These are phyloP conservation scores for Dermolepida albohirtum DNA, from an alignment of 2,888 invertebrate genomes.

Conservation along the genomic window DNA sequence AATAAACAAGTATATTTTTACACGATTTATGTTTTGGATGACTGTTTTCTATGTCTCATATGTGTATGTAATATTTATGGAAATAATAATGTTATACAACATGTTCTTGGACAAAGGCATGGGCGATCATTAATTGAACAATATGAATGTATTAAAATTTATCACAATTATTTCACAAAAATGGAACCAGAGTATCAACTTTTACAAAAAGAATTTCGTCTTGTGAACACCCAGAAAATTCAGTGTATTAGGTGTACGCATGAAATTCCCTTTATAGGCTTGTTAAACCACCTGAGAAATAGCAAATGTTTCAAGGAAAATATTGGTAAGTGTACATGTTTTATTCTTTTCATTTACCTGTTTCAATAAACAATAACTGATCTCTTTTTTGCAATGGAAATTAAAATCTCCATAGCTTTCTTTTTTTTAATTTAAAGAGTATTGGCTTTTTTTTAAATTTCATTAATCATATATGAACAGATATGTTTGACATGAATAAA, in stretches of 20 bases:
- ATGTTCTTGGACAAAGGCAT: constrained; percentile 14
- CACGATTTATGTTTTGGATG: background rate
- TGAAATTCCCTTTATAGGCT: background rate
- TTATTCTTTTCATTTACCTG: too few species aligned
- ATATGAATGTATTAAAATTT: background rate
- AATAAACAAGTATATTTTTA: constrained; percentile 5
- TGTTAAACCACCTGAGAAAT: constrained; percentile 1
- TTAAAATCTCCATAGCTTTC: too few species aligned
- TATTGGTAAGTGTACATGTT: too few species aligned
- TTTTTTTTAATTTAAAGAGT: too few species aligned
- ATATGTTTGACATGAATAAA: too few species aligned
- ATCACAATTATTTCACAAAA: constrained; percentile 1
- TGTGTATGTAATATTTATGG: constrained; percentile 15
- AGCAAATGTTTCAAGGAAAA: background rate
- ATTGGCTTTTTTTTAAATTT: too few species aligned
- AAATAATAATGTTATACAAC: constrained; percentile 9
- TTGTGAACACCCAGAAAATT: background rate
- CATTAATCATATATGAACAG: too few species aligned
- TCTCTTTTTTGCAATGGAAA: too few species aligned
- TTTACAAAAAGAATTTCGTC: constrained; percentile 8
- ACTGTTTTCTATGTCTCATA: background rate
- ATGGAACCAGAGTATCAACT: constrained; percentile 5
- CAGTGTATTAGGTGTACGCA: background rate
- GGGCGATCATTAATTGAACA: background rate
- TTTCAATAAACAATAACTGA: too few species aligned